Percentiles rank a stretch among this genome's conserved stretches.
Evolutionary conservation across 2,113 vertebrate genomes (phyloP).

Genomic region (Paradoxurus hermaphroditus): DNA sequence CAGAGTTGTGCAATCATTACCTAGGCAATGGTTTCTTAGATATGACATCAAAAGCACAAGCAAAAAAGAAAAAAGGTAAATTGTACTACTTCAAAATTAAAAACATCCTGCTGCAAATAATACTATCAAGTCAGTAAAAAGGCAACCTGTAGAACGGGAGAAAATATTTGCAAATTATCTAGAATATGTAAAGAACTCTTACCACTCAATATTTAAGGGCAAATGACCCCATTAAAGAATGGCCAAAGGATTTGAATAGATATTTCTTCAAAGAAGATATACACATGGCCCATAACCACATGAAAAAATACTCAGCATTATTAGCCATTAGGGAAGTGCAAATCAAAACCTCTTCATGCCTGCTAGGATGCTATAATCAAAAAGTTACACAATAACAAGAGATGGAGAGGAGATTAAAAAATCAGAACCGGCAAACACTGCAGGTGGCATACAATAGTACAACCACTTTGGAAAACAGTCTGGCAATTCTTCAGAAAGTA

Average conservation of each 20-base stretch:
- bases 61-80: neutral
- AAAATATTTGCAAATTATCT: slow-evolving; percentile 10
- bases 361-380: neutral
- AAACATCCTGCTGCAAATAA: neutral
- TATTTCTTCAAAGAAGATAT: slow-evolving; percentile 16
- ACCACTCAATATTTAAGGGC: neutral
- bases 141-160: neutral
- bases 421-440: neutral
- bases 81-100: neutral
- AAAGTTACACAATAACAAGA: neutral
- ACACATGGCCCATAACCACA: neutral
- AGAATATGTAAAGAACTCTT: slow-evolving; percentile 12
- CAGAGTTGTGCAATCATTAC: neutral
- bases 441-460: neutral
- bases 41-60: neutral
- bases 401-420: neutral
- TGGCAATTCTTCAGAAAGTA: neutral
- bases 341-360: neutral
- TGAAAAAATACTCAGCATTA: neutral
- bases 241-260: neutral
- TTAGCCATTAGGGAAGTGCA: slow-evolving; percentile 16
- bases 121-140: neutral
- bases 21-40: neutral
- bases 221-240: slow-evolving; percentile 1
- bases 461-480: neutral